A percentile compares a stretch with the other conserved stretches of the same genome.
Evolutionary conservation across 2,888 invertebrate species (phyloP).

Genomic region (Acanthopleura granulata): DNA sequence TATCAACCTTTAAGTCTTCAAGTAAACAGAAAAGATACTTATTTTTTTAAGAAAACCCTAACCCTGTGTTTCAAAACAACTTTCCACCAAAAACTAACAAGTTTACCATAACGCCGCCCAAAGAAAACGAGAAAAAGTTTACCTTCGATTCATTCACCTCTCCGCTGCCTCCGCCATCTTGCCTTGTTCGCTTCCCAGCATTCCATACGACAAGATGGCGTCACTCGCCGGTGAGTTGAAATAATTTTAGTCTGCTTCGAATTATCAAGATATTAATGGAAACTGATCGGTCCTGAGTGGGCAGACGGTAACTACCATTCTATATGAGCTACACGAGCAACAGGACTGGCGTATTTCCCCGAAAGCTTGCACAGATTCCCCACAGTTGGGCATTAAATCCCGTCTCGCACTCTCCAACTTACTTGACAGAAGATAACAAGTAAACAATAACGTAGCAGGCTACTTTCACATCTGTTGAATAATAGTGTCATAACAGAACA

Average conservation of each 20-base stretch:
- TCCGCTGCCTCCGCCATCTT: slow-evolving; percentile 41
- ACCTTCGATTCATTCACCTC: slow-evolving; percentile 30
- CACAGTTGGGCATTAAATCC: no score
- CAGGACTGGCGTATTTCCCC: no score
- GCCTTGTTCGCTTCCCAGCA: slow-evolving; percentile 37
- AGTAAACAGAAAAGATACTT: neutral
- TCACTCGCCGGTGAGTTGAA: slow-evolving; percentile 25
- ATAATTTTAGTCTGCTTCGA: neutral
- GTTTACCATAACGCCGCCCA: neutral
- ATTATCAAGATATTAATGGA: slow-evolving; percentile 14
- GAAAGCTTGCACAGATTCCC: no score
- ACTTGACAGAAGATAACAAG: no score
- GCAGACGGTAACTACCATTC: slow-evolving; percentile 6
- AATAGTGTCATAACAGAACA: no score
- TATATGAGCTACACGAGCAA: neutral
- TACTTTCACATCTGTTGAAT: no score
- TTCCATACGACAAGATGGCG: slow-evolving; percentile 41
- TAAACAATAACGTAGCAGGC: no score
- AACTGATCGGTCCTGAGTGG: slow-evolving; percentile 2
- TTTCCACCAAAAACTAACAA: neutral
- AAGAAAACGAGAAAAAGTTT: slow-evolving; percentile 27
- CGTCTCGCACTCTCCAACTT: no score
- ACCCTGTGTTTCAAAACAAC: neutral
- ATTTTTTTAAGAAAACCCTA: neutral
- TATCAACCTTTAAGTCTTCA: neutral